Evolutionary conservation across 2,797 vertebrate genomes (phyloP), one percentile per base, ranked within the genome.

Genomic region (Sebastes flavidus): DNA sequence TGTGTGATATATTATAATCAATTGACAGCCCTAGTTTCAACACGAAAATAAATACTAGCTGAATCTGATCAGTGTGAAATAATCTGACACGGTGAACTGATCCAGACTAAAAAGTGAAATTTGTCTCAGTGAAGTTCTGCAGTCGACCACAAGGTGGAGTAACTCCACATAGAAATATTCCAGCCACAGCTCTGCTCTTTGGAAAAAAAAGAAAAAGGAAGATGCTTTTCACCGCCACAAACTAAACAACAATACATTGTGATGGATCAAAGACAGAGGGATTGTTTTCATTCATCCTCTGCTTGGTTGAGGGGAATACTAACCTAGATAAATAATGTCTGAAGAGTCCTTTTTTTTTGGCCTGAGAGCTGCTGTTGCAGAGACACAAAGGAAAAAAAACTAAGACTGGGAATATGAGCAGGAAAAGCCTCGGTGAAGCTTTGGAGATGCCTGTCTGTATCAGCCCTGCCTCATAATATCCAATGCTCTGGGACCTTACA

Each of bases 131-230:
- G 8, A 10, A 66, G 30, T 87, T 70, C 76, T 42, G 14, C 49
- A 54, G 71, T 75, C 69, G 12, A 65, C 91, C 93, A 94, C 93
- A 88, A 84, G 93, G 87, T 92, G 93, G 90, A 61, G 76, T 65
- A 54, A 83, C 79, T 77, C 76, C 70, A 81, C 86, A 63, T 25
- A 69, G 5, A 68, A 83, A 81, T 38, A 66, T 22, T 67, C 29
- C 60, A 87, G 68, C 63, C 59, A 36, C 24, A 54, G 79, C 77
- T 80, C 30, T 75, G 78, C 66, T 81, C 36, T 77, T 20, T 71
- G 54, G 16, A 63, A n/a, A 59, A 60, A 49, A 81, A 38, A 67
- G 6, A 20, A 52, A 42, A n/a, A 55, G 38, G 49, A 59, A 70
- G 72, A 82, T 67, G 80, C 83, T 84, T 88, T 86, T 82, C 83